Evolutionary conservation across 2,888 invertebrate species (phyloP).

Genomic region (Synanthedon vespiformis): DNA sequence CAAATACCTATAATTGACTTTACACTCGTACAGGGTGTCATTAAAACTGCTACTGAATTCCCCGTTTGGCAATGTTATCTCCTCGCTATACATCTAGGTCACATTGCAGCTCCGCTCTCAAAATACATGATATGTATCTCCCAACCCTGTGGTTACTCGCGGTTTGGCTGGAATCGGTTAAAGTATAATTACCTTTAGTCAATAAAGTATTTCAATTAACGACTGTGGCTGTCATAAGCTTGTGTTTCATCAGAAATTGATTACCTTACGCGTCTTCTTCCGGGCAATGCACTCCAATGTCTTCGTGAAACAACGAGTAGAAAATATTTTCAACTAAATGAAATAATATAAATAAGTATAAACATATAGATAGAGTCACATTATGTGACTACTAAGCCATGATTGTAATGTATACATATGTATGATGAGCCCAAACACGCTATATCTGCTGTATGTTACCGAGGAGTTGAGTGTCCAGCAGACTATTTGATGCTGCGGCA

Average conservation of each 20-base stretch:
- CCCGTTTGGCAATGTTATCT: slow-evolving; percentile 16
- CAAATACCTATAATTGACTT: no score
- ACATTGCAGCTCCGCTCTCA: slow-evolving; percentile 20
- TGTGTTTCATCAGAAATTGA: slow-evolving; percentile 12
- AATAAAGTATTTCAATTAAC: slow-evolving; percentile 39
- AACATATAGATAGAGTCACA: no score
- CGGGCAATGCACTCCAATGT: slow-evolving; percentile 1
- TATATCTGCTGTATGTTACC: no score
- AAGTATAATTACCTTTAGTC: slow-evolving; percentile 29
- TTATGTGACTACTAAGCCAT: no score
- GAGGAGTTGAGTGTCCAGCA: no score
- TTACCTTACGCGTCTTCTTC: slow-evolving; percentile 6
- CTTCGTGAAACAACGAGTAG: not conserved
- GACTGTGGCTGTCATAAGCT: slow-evolving; percentile 13
- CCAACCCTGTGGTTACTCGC: slow-evolving; percentile 30
- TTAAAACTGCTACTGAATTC: slow-evolving; percentile 10
- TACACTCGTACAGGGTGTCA: no score
- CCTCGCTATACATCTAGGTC: slow-evolving; percentile 33
- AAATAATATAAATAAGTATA: not conserved
- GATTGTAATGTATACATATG: no score
- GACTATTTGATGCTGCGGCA: no score
- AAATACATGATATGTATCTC: slow-evolving; percentile 33
- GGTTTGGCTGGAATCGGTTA: slow-evolving; percentile 22
- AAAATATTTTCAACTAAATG: not conserved
- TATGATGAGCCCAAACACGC: no score